Percentiles rank a stretch among this genome's conserved stretches.
Evolutionary conservation across 2,113 vertebrate genomes (phyloP).

Genomic region (Hymenochirus boettgeri): DNA sequence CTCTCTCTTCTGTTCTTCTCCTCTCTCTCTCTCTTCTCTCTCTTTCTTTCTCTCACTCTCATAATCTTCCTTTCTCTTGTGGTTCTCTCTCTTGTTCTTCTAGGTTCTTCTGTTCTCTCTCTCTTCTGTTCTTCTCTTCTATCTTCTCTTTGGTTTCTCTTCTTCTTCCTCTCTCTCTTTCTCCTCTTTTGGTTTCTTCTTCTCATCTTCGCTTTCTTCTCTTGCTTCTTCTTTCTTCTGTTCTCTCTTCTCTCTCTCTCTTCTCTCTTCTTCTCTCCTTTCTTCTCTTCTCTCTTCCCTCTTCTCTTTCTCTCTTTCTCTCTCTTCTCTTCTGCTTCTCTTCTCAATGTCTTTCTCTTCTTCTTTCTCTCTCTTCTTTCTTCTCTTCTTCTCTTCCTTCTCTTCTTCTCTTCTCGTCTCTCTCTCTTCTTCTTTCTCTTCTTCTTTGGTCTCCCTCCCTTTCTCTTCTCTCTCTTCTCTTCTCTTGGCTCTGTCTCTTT

Average conservation of each 20-base stretch:
- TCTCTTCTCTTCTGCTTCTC: neutral
- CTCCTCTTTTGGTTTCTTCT: too few species aligned
- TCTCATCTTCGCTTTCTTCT: neutral
- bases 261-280: neutral
- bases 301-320: neutral
- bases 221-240: neutral
- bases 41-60: neutral
- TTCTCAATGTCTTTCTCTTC: neutral
- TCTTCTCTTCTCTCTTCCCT: neutral
- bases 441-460: too few species aligned
- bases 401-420: too few species aligned
- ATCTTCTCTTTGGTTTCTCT: neutral
- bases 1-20: too few species aligned
- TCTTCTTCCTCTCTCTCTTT: neutral
- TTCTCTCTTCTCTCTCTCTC: neutral
- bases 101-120: neutral
- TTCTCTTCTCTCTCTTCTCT: neutral
- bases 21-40: neutral
- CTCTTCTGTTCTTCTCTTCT: too few species aligned
- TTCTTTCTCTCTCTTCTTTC: neutral
- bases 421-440: neutral
- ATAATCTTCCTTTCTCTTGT: neutral
- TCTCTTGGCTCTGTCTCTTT: neutral
- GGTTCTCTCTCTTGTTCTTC: neutral
- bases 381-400: neutral